Evolutionary conservation across 2,888 invertebrate species (phyloP), one percentile per base, ranked within the genome.

Genomic region (Tholera decimalis): DNA sequence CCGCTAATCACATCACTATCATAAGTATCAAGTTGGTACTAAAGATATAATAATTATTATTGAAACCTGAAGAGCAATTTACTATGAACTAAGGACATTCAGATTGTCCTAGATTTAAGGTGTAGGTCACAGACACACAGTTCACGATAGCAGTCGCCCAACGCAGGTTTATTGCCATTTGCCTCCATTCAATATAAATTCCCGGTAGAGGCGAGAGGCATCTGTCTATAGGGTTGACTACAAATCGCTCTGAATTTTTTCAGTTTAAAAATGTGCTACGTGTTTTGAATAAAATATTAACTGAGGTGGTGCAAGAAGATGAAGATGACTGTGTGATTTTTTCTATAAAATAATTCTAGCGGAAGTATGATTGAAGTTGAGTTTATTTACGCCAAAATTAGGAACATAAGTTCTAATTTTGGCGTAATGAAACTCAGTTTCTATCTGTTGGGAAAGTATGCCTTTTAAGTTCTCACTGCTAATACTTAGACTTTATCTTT

Each of bases 131-230:
- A 81, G 54, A 54, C 60, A 73, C 75, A 73, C 75, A 81, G 55
- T 57, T 58, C 71, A 54, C 53, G 73, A 62, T 66, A 69, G 77
- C 59, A 67, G 69, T 51, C 66, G 56, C 56, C 79, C 73, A 69
- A 62, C 55, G 66, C 67, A 75, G 81, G 84, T 84, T 83, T 85
- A 83, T 83, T 83, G 79, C 76, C 64, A 75, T 75, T 74, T 75
- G 74, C 73, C 65, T 76, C 69, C 73, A 80, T 83, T 80, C 83
- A 85, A 87, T 87, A 87, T 85, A 85, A 86, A 87, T 85, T 86
- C 85, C 82, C 73, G 73, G 77, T 83, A 80, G 79, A 74, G 66
- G 76, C 80, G 77, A 77, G 73, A 65, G 80, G 77, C 79, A 82
- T 85, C 77, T 79, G 70, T 57, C 57, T 72, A 54, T 77, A 83